These are phyloP conservation scores for Acestrorhynchus altus DNA, from an alignment of 2,797 vertebrate genomes.

Conservation along the genomic window DNA sequence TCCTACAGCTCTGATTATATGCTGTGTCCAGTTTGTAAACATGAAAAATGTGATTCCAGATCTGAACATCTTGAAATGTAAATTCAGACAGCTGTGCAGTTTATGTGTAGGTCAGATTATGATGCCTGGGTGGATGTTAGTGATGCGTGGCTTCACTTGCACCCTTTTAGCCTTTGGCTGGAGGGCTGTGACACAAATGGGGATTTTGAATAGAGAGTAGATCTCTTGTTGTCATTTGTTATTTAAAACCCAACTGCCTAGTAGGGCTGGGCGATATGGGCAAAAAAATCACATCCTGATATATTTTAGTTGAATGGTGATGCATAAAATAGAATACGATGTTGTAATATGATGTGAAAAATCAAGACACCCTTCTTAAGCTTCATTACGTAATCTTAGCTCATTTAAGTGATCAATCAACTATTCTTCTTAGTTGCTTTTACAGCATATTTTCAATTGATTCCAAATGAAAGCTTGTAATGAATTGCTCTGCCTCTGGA, in stretches of 20 bases:
- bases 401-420: conserved; percentile 6
- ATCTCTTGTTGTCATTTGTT: too few relatives aligned
- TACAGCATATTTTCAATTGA: not conserved
- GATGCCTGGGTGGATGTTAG: not conserved
- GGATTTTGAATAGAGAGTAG: not conserved
- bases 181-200: not conserved
- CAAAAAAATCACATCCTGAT: too few relatives aligned
- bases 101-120: not conserved
- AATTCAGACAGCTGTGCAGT: not conserved
- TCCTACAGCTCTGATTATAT: not conserved
- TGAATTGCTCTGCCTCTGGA: not conserved
- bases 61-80: not conserved
- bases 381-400: conserved; percentile 12
- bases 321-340: too few relatives aligned
- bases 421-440: conserved; percentile 10
- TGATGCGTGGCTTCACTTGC: not conserved
- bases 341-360: too few relatives aligned
- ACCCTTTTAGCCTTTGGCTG: not conserved
- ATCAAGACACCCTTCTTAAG: too few relatives aligned
- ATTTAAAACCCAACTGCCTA: too few relatives aligned
- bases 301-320: too few relatives aligned
- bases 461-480: not conserved
- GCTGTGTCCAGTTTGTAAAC: not conserved
- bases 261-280: too few relatives aligned
- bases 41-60: not conserved